phyloP scores from a whole-genome alignment of 64 coral and sea anemone genomes.

The Montipora efflorescens region DNA sequence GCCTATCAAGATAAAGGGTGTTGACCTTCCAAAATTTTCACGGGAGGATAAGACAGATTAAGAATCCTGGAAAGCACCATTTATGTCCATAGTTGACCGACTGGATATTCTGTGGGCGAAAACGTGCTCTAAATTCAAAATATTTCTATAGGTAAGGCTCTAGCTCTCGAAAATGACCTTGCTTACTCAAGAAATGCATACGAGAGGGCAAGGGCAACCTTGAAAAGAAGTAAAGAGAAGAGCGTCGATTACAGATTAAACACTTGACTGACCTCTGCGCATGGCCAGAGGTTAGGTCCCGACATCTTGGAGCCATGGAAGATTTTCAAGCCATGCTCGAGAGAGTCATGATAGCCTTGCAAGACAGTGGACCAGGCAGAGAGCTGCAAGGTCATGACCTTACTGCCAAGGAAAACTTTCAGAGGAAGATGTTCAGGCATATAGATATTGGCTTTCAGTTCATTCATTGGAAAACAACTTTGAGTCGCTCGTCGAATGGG shows the following conservation, averaged over 20 bases:
- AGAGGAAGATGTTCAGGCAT: conserved; percentile 62
- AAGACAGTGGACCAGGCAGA: conserved; percentile 60
- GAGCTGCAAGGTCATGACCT: conserved; percentile 34
- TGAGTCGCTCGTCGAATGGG: neutral
- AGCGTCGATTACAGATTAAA: conserved; percentile 58
- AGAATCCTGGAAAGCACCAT: too few relatives aligned
- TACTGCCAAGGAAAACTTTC: conserved; percentile 70
- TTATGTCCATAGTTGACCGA: too few relatives aligned
- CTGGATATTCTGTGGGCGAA: too few relatives aligned
- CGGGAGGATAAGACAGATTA: too few relatives aligned
- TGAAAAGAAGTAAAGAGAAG: too few relatives aligned
- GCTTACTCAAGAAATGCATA: too few relatives aligned
- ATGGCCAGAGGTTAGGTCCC: conserved; percentile 49
- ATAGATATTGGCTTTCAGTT: conserved; percentile 44
- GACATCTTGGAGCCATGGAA: conserved; percentile 66
- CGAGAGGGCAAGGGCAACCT: too few relatives aligned
- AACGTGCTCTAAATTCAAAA: too few relatives aligned
- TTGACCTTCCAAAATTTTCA: too few relatives aligned
- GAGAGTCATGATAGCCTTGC: conserved; percentile 39
- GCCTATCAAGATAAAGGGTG: too few relatives aligned
- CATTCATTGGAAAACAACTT: conserved; percentile 10
- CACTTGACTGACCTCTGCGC: conserved; percentile 54
- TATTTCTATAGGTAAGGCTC: too few relatives aligned
- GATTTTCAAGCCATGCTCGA: conserved; percentile 56
- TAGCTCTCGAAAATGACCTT: too few relatives aligned